Base-by-base conservation (phyloP, 2,797 vertebrate species). In the Pyrocephalus nanus region DNA sequence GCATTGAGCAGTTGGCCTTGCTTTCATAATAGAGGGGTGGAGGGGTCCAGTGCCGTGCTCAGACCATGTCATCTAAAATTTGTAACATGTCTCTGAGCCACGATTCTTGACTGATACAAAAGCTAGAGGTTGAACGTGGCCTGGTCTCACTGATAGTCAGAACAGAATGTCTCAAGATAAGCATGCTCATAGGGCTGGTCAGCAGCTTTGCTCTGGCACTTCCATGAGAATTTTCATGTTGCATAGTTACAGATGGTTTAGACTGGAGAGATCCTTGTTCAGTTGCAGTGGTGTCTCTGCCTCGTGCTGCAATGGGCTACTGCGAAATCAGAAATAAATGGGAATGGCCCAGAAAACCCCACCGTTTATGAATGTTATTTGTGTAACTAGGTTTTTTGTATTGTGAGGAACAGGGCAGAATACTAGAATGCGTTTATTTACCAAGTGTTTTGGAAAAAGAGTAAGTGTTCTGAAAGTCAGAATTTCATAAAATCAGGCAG, bases 341-440 rank as follows among this genome's bases (percentile, higher is more conserved):
- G 38, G 4, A 26, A 10, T 22, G 22, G 42, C 38, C 34, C 45
- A 72, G 73, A 84, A 90, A 17, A 51, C 36, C 58, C 45, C n/a
- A 16, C 3, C 1, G 1, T 58, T 47, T 66, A 27, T 70, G 42
- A 57, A 55, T 0, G 0, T 47, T 69, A 32, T 51, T 43, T 72
- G 12, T 50, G n/a, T 48, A 57, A 74, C 20, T 36, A 75, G 43
- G 14, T 36, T 21, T 70, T 69, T 48, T 69, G 11, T 75, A 9
- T 64, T 88, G 25, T 45, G 62, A 84, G 51, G 62, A 93, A 27
- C 12, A 45, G 40, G 38, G 21, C 34, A 78, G 85, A 53, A 83
- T 80, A 72, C 47, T 57, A 26, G 11, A 19, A 86, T 61, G 12
- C 38, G 40, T 55, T 75, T 93, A 55, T 34, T 70, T 85, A n/a